Conservation (phyloP, 1,140 invertebrate species). For the Colletes gigas region DNA sequence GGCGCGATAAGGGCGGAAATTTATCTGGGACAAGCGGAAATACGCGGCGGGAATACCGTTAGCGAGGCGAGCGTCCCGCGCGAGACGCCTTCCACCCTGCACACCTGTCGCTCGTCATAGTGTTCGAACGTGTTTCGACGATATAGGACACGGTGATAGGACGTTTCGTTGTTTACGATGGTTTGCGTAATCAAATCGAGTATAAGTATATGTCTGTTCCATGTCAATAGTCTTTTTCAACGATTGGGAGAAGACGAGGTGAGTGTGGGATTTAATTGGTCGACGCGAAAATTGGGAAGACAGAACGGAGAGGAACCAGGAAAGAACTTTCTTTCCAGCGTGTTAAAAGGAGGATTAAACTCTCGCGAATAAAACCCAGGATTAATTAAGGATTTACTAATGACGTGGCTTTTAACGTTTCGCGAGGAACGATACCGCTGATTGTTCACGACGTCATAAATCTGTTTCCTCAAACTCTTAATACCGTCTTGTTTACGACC, state of each 20-base stretch:
- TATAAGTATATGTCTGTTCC: no score
- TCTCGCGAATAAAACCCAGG: constrained; percentile 17
- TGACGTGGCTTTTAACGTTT: background rate
- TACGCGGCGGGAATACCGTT: constrained; percentile 37
- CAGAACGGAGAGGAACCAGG: background rate
- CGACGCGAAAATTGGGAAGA: background rate
- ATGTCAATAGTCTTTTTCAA: no score
- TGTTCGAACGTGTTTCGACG: no score
- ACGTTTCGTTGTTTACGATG: no score
- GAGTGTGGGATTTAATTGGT: no score
- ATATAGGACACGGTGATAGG: no score
- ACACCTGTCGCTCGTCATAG: background rate
- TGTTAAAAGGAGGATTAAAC: constrained; percentile 12
- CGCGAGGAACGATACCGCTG: constrained; percentile 16
- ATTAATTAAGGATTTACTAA: constrained; percentile 9
- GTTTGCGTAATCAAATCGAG: no score
- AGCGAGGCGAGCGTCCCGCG: background rate
- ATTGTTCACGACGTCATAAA: constrained; percentile 53
- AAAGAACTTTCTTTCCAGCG: background rate
- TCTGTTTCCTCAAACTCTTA: constrained; percentile 37
- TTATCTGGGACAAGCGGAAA: constrained; percentile 55
- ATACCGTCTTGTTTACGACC: constrained; percentile 44
- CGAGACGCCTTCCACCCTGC: background rate
- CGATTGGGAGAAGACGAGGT: no score
- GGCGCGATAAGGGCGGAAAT: constrained; percentile 44